Evolutionary conservation across 53 echinoderm and acorn worm species (phyloP).

Genomic region (Temnopleurus reevesii): DNA sequence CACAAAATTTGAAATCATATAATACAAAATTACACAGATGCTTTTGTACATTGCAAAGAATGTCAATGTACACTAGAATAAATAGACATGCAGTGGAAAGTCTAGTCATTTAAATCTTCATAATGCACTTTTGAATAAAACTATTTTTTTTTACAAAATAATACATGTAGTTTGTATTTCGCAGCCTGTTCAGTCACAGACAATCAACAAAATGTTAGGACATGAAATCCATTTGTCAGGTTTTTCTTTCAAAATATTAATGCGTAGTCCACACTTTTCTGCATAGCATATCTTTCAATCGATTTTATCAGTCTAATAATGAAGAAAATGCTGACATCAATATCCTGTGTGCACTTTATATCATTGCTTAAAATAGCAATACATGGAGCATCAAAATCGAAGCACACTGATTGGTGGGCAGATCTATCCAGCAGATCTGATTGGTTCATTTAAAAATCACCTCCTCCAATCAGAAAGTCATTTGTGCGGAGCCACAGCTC

Average conservation of each 20-base stretch:
- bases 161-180: neutral
- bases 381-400: neutral
- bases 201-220: neutral
- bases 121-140: slow-evolving; percentile 18
- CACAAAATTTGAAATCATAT: slow-evolving; percentile 35
- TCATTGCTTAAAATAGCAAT: neutral
- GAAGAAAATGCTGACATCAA: neutral
- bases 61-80: neutral
- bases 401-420: slow-evolving; percentile 21
- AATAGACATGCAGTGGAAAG: neutral
- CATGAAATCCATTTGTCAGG: neutral
- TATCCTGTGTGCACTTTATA: neutral
- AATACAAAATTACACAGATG: slow-evolving; percentile 1
- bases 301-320: neutral
- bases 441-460: slow-evolving; percentile 40
- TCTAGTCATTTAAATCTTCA: neutral
- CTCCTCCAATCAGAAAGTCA: slow-evolving; percentile 10
- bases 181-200: neutral
- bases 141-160: neutral
- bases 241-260: neutral
- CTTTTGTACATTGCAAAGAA: neutral
- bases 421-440: slow-evolving; percentile 30
- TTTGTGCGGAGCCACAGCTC: neutral
- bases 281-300: neutral
- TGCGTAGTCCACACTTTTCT: neutral